These are phyloP conservation scores for Volucella inflata DNA, from an alignment of 2,888 invertebrate species.

Conservation along the genomic window DNA sequence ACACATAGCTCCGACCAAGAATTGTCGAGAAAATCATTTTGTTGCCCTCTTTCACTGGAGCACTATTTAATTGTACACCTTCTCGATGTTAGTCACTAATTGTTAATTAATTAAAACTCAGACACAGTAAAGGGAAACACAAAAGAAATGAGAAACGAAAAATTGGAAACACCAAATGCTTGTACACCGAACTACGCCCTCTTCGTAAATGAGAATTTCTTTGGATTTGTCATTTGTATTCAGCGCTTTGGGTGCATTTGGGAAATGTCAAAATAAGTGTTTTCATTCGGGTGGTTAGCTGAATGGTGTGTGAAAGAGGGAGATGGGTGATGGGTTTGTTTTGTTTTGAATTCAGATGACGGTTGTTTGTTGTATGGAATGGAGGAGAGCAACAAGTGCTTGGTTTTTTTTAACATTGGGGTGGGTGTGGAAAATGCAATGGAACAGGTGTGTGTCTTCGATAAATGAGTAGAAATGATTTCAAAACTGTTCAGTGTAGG, in stretches of 20 bases:
- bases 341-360: slow-evolving; percentile 39
- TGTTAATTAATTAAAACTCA: slow-evolving; percentile 19
- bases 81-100: slow-evolving; percentile 13
- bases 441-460: slow-evolving; percentile 41
- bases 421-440: slow-evolving; percentile 44
- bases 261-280: slow-evolving; percentile 52
- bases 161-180: slow-evolving; percentile 7
- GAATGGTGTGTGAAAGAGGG: slow-evolving; percentile 23
- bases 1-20: slow-evolving; percentile 82
- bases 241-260: slow-evolving; percentile 44
- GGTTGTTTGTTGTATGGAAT: neutral
- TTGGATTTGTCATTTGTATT: slow-evolving; percentile 59
- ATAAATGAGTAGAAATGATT: neutral
- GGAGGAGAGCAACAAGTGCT: slow-evolving; percentile 51
- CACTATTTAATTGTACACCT: neutral
- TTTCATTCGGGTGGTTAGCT: slow-evolving; percentile 36
- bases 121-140: no score
- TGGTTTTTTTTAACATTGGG: neutral
- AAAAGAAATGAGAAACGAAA: neutral
- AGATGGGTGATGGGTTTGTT: slow-evolving; percentile 14
- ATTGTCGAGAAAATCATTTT: slow-evolving; percentile 78
- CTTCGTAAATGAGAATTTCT: slow-evolving; percentile 49
- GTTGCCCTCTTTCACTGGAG: slow-evolving; percentile 5
- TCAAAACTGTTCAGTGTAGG: slow-evolving; percentile 17
- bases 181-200: slow-evolving; percentile 55